Evolutionary conservation across 2,888 invertebrate species (phyloP).

Genomic region (Ypsolopha scabrella): DNA sequence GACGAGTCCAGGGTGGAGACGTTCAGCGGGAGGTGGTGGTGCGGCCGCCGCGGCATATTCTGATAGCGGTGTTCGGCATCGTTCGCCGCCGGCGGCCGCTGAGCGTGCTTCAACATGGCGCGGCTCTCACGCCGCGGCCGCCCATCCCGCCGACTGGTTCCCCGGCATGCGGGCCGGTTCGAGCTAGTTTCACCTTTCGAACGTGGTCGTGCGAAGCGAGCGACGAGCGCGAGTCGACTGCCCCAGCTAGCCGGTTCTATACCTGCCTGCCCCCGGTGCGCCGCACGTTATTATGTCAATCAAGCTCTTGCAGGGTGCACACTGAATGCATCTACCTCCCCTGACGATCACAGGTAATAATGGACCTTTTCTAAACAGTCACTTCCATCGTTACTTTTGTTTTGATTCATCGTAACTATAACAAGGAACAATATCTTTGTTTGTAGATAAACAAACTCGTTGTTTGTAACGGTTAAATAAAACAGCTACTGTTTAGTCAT

Average conservation of each 20-base stretch:
- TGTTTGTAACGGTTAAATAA: too few species aligned
- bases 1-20: slow-evolving; percentile 76
- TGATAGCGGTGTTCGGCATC: slow-evolving; percentile 68
- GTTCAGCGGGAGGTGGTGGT: slow-evolving; percentile 75
- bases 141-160: slow-evolving; percentile 58
- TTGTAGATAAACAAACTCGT: too few species aligned
- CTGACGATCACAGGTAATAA: neutral
- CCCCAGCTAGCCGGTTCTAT: slow-evolving; percentile 22
- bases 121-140: slow-evolving; percentile 40
- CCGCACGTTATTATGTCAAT: slow-evolving; percentile 50
- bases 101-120: slow-evolving; percentile 81
- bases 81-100: slow-evolving; percentile 66
- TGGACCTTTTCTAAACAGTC: too few species aligned
- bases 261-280: slow-evolving; percentile 3
- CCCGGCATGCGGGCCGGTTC: slow-evolving; percentile 47
- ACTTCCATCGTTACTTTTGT: too few species aligned
- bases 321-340: slow-evolving; percentile 7
- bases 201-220: slow-evolving; percentile 18
- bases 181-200: slow-evolving; percentile 2
- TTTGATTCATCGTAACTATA: too few species aligned
- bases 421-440: too few species aligned
- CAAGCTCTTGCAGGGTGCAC: slow-evolving; percentile 36
- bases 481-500: too few species aligned
- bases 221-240: slow-evolving; percentile 45
- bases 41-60: slow-evolving; percentile 70